Percentiles rank a stretch among this genome's conserved stretches.
Conservation (phyloP, 2,113 vertebrate genomes). For the Chaetura pelagica region DNA sequence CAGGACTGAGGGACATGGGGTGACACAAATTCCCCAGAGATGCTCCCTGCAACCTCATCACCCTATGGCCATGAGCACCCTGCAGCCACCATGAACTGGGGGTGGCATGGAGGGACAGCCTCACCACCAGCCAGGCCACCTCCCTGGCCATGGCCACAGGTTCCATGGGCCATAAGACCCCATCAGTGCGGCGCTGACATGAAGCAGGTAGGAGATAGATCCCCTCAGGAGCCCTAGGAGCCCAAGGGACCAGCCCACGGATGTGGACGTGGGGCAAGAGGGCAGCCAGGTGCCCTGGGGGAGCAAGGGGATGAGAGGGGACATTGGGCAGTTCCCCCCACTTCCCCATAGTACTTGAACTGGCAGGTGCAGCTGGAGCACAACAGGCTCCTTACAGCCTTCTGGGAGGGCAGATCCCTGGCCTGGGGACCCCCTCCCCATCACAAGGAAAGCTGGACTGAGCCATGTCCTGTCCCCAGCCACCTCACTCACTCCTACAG, state of each 20-base stretch:
- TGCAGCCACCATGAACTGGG: fast-evolving
- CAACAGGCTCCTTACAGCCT: neutral
- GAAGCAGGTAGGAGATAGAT: neutral
- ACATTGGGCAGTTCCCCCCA: no score
- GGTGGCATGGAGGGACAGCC: neutral
- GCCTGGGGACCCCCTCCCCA: neutral
- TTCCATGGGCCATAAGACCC: fast-evolving
- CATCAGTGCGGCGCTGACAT: fast-evolving
- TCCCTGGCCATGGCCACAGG: neutral
- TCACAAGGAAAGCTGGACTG: neutral
- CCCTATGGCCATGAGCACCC: no score
- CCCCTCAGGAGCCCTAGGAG: neutral
- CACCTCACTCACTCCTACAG: neutral
- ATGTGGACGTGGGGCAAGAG: neutral
- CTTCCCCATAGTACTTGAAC: neutral
- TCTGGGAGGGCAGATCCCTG: neutral
- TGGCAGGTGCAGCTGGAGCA: neutral
- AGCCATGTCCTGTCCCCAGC: neutral
- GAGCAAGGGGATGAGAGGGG: neutral
- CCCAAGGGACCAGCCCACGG: neutral
- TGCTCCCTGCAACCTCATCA: neutral
- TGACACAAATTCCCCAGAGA: neutral
- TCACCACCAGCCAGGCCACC: fast-evolving
- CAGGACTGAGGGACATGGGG: neutral
- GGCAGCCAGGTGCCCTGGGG: fast-evolving